phyloP scores from a whole-genome alignment of 2,113 vertebrate genomes.

The Brachionichthys hirsutus region DNA sequence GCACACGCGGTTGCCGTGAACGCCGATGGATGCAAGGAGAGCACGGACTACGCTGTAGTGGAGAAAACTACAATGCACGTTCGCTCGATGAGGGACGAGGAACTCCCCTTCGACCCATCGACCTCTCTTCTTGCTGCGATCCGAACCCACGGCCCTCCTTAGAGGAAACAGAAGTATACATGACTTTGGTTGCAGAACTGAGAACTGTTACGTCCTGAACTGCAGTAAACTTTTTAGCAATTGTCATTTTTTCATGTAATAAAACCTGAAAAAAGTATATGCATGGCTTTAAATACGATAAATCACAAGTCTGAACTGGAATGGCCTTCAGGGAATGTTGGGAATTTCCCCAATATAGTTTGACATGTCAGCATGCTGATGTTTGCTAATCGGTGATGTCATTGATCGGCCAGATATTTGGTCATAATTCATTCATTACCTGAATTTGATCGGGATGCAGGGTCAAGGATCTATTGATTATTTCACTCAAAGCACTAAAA shows the following conservation, averaged over 20 bases:
- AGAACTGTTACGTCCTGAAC: conserved; percentile 42
- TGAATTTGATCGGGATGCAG: too few relatives aligned
- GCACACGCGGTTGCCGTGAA: conserved; percentile 32
- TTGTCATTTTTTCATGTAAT: background rate
- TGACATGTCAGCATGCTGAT: too few relatives aligned
- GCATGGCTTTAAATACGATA: background rate
- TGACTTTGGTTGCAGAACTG: conserved; percentile 29
- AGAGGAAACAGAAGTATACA: conserved; percentile 24
- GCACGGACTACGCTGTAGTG: conserved; percentile 14
- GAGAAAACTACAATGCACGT: conserved; percentile 29
- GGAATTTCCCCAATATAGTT: too few relatives aligned
- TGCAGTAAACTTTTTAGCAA: conserved; percentile 71
- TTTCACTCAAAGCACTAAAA: too few relatives aligned
- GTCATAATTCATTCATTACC: too few relatives aligned
- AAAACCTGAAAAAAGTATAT: background rate
- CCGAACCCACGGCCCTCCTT: conserved; percentile 20
- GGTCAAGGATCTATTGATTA: too few relatives aligned
- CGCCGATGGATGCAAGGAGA: conserved; percentile 38
- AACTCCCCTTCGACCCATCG: conserved; percentile 31
- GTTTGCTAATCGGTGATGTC: too few relatives aligned
- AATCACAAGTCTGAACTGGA: too few relatives aligned
- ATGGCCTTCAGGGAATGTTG: too few relatives aligned
- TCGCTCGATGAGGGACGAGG: conserved; percentile 31
- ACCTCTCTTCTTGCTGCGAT: conserved; percentile 39
- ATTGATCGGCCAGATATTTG: too few relatives aligned